phyloP scores from a whole-genome alignment of 2,888 invertebrate species.

The Azorinus chamasolen region DNA sequence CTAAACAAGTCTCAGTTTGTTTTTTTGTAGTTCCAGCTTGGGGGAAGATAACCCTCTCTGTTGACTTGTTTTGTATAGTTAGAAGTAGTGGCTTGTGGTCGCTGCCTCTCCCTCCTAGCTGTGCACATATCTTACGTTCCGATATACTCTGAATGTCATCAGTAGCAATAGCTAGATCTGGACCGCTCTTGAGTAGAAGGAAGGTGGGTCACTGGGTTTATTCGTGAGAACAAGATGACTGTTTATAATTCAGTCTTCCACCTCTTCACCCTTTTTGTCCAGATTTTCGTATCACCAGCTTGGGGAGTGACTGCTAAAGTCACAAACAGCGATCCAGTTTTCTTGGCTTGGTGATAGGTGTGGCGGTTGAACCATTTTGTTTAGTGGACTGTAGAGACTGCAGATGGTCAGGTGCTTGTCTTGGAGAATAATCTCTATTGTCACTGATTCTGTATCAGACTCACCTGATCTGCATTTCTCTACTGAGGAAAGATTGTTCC shows the following conservation, averaged over 20 bases:
- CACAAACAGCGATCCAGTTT: conserved; percentile 32
- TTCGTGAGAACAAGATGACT: conserved; percentile 34
- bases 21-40: conserved; percentile 20
- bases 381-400: conserved; percentile 6
- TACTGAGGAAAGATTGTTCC: conserved; percentile 13
- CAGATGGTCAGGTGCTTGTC: conserved; percentile 1
- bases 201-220: conserved; percentile 40
- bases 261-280: conserved; percentile 33
- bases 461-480: conserved; percentile 2
- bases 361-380: conserved; percentile 16
- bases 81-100: conserved; percentile 29
- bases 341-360: not conserved
- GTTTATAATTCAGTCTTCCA: conserved; percentile 28
- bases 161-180: conserved; percentile 40
- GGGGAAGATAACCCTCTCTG: conserved; percentile 11
- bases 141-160: conserved; percentile 24
- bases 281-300: conserved; percentile 46
- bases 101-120: conserved; percentile 32
- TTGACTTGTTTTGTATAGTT: conserved; percentile 7
- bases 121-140: conserved; percentile 13
- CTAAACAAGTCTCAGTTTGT: not conserved
- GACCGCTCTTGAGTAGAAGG: conserved; percentile 35
- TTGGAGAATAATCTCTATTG: conserved; percentile 7
- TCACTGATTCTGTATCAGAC: conserved; percentile 13
- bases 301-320: conserved; percentile 44